phyloP scores from a whole-genome alignment of 2,113 vertebrate species.

The Catharus bicknelli region DNA sequence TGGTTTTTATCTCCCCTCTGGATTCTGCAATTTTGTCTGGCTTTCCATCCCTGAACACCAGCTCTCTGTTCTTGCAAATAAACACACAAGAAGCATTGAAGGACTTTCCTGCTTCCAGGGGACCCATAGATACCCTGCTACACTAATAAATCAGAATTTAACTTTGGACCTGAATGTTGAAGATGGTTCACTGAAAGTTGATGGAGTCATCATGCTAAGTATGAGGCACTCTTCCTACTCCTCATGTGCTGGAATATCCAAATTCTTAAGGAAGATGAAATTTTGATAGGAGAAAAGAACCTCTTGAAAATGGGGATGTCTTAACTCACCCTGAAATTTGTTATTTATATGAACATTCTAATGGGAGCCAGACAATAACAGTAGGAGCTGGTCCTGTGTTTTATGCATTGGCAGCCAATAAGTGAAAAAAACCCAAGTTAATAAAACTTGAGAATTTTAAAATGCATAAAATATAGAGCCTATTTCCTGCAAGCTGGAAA shows the following conservation, averaged over 20 bases:
- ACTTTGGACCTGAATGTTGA: neutral
- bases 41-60: neutral
- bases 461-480: neutral
- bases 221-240: neutral
- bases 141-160: neutral
- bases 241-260: neutral
- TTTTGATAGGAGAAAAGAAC: neutral
- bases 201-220: neutral
- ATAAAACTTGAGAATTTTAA: neutral
- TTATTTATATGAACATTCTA: neutral
- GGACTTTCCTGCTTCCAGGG: neutral
- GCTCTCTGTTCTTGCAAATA: neutral
- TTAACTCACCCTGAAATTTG: neutral
- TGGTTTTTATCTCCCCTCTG: neutral
- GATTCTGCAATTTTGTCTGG: neutral
- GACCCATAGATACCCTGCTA: neutral
- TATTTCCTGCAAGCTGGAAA: neutral
- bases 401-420: neutral
- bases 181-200: neutral
- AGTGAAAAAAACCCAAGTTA: neutral
- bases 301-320: neutral
- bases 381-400: neutral
- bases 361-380: neutral
- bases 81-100: neutral
- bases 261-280: neutral